Evolutionary conservation across 2,888 invertebrate genomes (phyloP).

Genomic region (Stenodera caucasica): DNA sequence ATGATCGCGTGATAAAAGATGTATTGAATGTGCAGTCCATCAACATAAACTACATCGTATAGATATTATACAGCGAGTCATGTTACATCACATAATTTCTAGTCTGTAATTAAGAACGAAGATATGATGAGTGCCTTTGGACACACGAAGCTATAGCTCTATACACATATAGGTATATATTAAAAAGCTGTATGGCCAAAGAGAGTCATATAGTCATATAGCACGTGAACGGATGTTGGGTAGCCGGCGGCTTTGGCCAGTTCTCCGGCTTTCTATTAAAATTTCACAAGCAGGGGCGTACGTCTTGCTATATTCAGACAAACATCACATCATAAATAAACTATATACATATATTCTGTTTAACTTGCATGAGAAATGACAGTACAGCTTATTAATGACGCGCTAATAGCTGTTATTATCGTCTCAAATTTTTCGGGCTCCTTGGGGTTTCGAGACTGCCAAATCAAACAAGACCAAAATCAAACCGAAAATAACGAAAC

Average conservation of each 20-base stretch:
- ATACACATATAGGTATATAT: too few species aligned
- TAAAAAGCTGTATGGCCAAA: too few species aligned
- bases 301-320: slow-evolving; percentile 34
- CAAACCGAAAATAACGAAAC: too few species aligned
- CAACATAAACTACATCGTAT: slow-evolving; percentile 48
- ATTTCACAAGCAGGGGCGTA: slow-evolving; percentile 36
- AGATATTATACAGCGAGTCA: slow-evolving; percentile 47
- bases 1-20: slow-evolving; percentile 31
- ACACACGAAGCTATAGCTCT: slow-evolving; percentile 34
- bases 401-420: slow-evolving; percentile 40
- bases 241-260: slow-evolving; percentile 22
- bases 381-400: slow-evolving; percentile 39
- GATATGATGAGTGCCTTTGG: slow-evolving; percentile 39
- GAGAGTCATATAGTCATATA: slow-evolving; percentile 41
- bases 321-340: slow-evolving; percentile 38
- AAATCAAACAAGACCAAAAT: neutral
- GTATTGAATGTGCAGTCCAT: slow-evolving; percentile 40
- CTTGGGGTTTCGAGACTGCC: neutral
- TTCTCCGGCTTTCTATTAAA: slow-evolving; percentile 20
- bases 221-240: slow-evolving; percentile 47
- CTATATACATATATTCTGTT: slow-evolving; percentile 35
- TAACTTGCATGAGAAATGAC: slow-evolving; percentile 32
- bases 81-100: slow-evolving; percentile 52
- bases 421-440: slow-evolving; percentile 15
- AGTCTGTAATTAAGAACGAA: slow-evolving; percentile 49